Conservation (phyloP, 2,113 vertebrate species). For the Enhydra lutris region DNA sequence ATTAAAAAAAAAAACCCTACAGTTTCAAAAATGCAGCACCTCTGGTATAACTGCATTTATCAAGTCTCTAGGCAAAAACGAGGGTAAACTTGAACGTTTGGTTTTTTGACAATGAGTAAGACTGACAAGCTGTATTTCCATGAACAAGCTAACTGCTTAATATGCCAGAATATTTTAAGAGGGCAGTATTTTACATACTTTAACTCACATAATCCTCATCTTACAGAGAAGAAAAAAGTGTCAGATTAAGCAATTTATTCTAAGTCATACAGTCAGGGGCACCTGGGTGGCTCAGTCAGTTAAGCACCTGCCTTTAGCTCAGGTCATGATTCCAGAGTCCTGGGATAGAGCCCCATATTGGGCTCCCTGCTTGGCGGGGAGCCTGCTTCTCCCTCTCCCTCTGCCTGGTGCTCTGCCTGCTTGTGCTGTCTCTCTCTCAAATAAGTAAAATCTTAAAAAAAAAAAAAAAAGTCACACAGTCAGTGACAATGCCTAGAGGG, state of each 20-base stretch:
- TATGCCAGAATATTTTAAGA: slow-evolving; percentile 7
- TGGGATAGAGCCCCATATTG: too few relatives aligned
- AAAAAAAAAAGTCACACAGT: background rate
- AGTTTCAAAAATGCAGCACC: background rate
- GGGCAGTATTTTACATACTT: slow-evolving; percentile 18
- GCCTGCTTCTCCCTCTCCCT: too few relatives aligned
- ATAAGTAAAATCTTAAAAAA: too few relatives aligned
- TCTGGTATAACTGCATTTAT: background rate
- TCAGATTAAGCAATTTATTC: slow-evolving; percentile 11
- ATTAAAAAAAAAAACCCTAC: background rate
- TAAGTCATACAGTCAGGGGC: background rate
- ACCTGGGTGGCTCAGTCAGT: too few relatives aligned
- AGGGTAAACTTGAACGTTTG: background rate
- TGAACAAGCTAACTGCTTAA: slow-evolving; percentile 29
- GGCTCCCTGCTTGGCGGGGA: too few relatives aligned
- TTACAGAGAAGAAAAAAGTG: slow-evolving; percentile 1
- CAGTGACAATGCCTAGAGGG: background rate
- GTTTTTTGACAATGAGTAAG: background rate
- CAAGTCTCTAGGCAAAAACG: background rate
- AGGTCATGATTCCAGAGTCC: too few relatives aligned
- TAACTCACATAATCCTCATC: background rate
- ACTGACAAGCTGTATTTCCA: background rate
- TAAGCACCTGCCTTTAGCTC: too few relatives aligned
- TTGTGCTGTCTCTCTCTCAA: too few relatives aligned
- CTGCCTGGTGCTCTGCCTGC: too few relatives aligned